Evolutionary conservation across 2,888 invertebrate genomes (phyloP).

Genomic region (Beris chalybata): DNA sequence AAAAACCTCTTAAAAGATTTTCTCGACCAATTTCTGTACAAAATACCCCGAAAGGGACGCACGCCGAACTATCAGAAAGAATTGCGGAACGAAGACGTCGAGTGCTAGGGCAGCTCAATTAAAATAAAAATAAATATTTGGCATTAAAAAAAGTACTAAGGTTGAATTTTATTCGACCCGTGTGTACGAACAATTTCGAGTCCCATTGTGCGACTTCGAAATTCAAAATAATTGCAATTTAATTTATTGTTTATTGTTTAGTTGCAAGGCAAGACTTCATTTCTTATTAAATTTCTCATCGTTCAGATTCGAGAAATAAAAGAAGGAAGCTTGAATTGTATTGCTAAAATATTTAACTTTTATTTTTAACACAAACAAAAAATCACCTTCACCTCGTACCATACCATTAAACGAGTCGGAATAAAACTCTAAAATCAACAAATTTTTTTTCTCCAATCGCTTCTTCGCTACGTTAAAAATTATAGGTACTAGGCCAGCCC

Average conservation of each 20-base stretch:
- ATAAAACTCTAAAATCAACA: constrained; percentile 8
- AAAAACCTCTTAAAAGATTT: constrained; percentile 4
- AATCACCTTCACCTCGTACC: background rate
- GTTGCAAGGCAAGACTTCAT: constrained; percentile 24
- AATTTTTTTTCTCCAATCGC: constrained; percentile 22
- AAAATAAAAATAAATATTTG: constrained; percentile 15
- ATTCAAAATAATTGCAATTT: constrained; percentile 11
- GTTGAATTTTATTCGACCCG: constrained; percentile 30
- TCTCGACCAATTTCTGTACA: constrained; percentile 22
- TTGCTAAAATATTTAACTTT: background rate
- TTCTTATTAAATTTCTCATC: constrained; percentile 9
- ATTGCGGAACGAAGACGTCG: background rate
- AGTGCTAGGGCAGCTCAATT: constrained; percentile 11
- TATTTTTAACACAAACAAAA: background rate
- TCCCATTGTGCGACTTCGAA: background rate
- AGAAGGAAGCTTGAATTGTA: constrained; percentile 29
- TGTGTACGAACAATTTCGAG: constrained; percentile 27
- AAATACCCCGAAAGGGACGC: too few relatives aligned
- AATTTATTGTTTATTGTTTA: background rate
- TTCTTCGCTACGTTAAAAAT: constrained; percentile 2
- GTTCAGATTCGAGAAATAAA: constrained; percentile 5
- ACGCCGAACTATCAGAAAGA: too few relatives aligned
- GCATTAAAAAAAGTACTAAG: constrained; percentile 31
- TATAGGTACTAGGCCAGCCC: constrained; percentile 58
- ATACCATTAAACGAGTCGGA: background rate